Conservation (phyloP, 2,113 vertebrate species). For the Chunga burmeisteri region DNA sequence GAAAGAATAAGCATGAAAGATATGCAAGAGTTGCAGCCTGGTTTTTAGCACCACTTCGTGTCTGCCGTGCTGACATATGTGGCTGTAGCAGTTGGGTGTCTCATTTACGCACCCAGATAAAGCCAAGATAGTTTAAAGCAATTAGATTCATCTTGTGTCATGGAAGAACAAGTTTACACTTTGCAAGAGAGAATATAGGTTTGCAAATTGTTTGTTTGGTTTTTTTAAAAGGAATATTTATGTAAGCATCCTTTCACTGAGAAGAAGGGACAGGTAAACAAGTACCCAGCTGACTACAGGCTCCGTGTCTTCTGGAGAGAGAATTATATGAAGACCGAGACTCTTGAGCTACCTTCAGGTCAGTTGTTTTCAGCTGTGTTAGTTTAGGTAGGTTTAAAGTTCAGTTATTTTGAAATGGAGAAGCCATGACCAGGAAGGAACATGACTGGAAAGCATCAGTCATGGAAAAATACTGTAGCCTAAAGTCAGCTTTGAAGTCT, state of each 20-base stretch:
- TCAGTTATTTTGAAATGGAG: background rate
- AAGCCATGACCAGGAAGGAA: background rate
- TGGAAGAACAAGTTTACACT: background rate
- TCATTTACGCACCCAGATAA: background rate
- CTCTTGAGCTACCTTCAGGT: background rate
- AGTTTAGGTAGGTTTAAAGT: background rate
- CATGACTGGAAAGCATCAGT: background rate
- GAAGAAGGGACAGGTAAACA: background rate
- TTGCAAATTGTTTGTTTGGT: background rate
- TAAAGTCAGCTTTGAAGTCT: background rate
- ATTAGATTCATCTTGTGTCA: background rate
- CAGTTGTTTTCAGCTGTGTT: background rate
- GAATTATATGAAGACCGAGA: background rate
- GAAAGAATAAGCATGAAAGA: background rate
- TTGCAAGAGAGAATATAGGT: background rate
- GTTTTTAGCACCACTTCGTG: background rate
- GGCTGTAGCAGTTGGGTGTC: slow-evolving; percentile 20
- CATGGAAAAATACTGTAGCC: background rate
- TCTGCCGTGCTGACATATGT: background rate
- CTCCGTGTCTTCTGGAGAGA: background rate
- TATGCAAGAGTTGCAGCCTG: background rate
- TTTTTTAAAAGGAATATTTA: background rate
- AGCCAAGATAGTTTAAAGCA: slow-evolving; percentile 13
- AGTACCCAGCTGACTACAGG: background rate
- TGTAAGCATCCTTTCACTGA: background rate